Evolutionary conservation across 2,888 invertebrate species (phyloP).

Genomic region (Mesorhabditis spiculigera): DNA sequence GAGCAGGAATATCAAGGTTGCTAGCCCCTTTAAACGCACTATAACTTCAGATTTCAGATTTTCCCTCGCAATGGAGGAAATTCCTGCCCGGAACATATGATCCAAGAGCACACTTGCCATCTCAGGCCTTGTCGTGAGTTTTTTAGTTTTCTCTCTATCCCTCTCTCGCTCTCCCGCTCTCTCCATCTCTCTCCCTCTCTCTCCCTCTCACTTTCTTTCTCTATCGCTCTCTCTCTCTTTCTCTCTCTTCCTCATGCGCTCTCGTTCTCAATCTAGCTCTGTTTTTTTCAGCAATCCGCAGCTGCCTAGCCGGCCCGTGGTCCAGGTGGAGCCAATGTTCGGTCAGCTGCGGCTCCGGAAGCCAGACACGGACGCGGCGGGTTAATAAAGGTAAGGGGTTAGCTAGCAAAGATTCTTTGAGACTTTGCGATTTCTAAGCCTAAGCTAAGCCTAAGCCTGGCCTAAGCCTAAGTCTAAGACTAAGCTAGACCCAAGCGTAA

Average conservation of each 20-base stretch:
- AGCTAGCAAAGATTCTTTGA: neutral
- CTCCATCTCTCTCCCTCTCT: neutral
- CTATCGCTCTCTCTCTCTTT: neutral
- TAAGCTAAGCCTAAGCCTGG: neutral
- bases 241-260: neutral
- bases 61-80: conserved; percentile 55
- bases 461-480: neutral
- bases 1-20: conserved; percentile 47
- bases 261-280: neutral
- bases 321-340: conserved; percentile 63
- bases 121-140: conserved; percentile 55
- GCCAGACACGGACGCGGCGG: conserved; percentile 65
- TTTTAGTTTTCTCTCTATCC: neutral
- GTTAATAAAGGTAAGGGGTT: conserved; percentile 17
- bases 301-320: conserved; percentile 63
- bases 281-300: conserved; percentile 29
- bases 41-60: conserved; percentile 21
- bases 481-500: neutral
- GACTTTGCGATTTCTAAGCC: neutral
- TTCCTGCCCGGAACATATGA: conserved; percentile 53
- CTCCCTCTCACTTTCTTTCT: neutral
- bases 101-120: conserved; percentile 52
- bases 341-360: conserved; percentile 66
- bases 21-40: neutral
- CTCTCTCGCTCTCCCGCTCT: neutral